A percentile compares a stretch with the other conserved stretches of the same genome.
Conservation (phyloP, 2,113 vertebrate species). For the Ochotona curzoniae region DNA sequence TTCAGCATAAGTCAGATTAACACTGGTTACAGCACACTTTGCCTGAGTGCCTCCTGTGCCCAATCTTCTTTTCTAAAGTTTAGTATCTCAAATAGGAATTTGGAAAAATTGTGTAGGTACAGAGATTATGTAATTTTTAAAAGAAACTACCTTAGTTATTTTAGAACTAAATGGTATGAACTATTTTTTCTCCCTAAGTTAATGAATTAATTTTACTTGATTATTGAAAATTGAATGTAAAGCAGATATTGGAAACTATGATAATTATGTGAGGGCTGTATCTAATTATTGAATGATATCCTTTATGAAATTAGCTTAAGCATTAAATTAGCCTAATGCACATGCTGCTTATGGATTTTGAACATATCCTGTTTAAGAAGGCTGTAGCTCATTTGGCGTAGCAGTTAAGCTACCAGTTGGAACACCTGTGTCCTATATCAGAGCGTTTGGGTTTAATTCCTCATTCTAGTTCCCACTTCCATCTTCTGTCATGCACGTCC, state of each 20-base stretch:
- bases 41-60: constrained; percentile 39
- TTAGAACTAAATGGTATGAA: constrained; percentile 61
- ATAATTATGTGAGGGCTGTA: constrained; percentile 11
- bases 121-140: constrained; percentile 62
- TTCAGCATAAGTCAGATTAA: constrained; percentile 66
- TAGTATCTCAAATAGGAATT: constrained; percentile 50
- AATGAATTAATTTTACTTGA: constrained; percentile 53
- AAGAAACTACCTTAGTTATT: constrained; percentile 46
- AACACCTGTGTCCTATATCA: no score
- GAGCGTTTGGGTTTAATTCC: no score
- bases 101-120: constrained; percentile 51
- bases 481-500: no score
- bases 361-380: constrained; percentile 45
- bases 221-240: constrained; percentile 52
- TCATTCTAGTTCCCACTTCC: no score
- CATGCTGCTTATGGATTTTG: constrained; percentile 52
- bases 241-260: constrained; percentile 34
- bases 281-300: constrained; percentile 62
- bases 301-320: constrained; percentile 60
- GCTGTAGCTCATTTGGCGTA: no score
- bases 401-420: no score
- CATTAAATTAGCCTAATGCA: constrained; percentile 42
- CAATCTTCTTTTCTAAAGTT: constrained; percentile 49
- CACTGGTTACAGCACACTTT: constrained; percentile 39
- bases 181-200: constrained; percentile 30